Evolutionary conservation across 2,113 vertebrate species (phyloP).

Genomic region (Sturnus vulgaris): DNA sequence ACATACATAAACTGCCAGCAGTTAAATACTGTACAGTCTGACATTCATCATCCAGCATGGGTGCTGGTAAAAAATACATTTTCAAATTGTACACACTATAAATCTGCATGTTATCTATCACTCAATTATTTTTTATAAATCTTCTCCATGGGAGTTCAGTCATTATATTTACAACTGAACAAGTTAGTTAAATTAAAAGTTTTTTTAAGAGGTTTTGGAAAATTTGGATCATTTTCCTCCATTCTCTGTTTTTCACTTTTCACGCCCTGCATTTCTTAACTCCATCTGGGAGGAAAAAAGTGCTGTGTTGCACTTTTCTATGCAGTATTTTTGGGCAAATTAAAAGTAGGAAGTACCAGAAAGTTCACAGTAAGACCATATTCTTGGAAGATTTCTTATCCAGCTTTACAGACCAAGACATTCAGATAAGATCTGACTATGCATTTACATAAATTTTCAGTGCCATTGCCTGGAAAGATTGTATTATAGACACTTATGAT

Average conservation of each 20-base stretch:
- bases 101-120: background rate
- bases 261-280: background rate
- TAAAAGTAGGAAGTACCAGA: constrained; percentile 38
- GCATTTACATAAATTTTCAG: background rate
- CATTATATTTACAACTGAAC: background rate
- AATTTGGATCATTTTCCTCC: background rate
- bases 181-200: background rate
- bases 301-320: constrained; percentile 26
- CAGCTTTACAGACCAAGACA: background rate
- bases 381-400: background rate
- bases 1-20: background rate
- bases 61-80: background rate
- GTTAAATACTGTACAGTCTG: background rate
- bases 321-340: background rate
- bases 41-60: background rate
- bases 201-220: background rate
- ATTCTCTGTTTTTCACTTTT: background rate
- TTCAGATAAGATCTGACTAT: background rate
- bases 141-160: background rate
- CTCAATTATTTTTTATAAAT: background rate
- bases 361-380: background rate
- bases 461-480: background rate
- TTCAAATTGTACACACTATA: background rate
- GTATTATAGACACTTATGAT: background rate
- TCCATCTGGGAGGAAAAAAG: constrained; percentile 23